A percentile compares a stretch with the other conserved stretches of the same genome.
Conservation (phyloP, 2,888 invertebrate genomes). For the Chaitophorus viminalis region DNA sequence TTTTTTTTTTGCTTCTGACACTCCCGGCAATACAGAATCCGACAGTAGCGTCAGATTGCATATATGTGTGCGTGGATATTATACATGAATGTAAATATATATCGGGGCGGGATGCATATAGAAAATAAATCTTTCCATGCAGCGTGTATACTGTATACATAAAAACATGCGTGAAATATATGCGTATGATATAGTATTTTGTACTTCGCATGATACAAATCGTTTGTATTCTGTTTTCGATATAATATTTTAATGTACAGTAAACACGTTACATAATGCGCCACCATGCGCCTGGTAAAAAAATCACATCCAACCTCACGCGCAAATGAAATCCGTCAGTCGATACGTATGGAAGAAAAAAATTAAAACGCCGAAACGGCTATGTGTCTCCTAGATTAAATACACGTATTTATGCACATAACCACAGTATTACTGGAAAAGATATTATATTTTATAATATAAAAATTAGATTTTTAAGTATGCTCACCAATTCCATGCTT, state of each 20-base stretch:
- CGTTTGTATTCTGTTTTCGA: neutral
- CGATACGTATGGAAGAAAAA: neutral
- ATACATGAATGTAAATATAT: neutral
- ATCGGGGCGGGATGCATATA: neutral
- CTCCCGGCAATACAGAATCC: neutral
- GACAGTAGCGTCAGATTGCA: neutral
- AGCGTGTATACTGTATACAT: neutral
- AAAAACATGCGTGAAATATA: too few species aligned
- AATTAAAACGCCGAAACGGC: too few species aligned
- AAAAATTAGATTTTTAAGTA: too few species aligned
- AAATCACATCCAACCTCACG: neutral
- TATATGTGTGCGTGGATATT: neutral
- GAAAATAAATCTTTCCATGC: neutral
- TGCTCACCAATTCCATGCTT: too few species aligned
- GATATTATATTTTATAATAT: too few species aligned
- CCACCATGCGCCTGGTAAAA: neutral
- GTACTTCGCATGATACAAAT: neutral
- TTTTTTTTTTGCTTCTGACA: slow-evolving; percentile 24
- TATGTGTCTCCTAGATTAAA: too few species aligned
- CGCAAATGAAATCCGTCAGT: neutral
- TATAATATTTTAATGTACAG: neutral
- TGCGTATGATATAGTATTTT: too few species aligned
- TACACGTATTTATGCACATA: too few species aligned
- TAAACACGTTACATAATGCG: neutral
- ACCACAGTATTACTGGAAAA: too few species aligned